Evolutionary conservation across 2,113 vertebrate species (phyloP), one percentile per base, ranked within the genome.

Genomic region (Benitochromis conjunctus): DNA sequence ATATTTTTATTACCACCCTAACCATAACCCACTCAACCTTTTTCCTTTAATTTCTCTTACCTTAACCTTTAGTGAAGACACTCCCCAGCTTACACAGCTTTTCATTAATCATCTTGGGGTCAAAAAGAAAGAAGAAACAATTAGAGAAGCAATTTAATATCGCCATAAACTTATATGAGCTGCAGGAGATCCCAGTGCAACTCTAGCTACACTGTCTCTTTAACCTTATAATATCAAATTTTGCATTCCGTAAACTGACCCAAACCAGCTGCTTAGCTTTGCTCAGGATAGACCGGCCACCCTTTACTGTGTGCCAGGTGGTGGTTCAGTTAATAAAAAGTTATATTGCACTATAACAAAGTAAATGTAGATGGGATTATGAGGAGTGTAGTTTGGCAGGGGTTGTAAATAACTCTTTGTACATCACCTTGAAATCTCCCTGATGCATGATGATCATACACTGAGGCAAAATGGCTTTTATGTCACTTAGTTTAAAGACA

Each of bases 361-460:
- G 56, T 9, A 54, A n/a, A 31, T 91, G 83, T 84, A 58, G 76
- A 83, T 64, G 80, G 66, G 88, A 38, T 29, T 21, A 48, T 53
- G 54, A 24, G 18, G n/a, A 71, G 41, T 66, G 14, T 80, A 62
- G 55, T 62, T 86, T 86, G 88, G 79, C 81, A 90, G 79, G 84
- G 19, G 19, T 18, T 53, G 34, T 43, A 58, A 79, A 88, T 58
- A 48, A 77, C 31, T 66, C 24, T 18, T 21, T 84, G 54, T 34
- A 34, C 41, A 24, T 31, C 21, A 29, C 74, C 60, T 80, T 18
- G 80, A 36, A 90, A 88, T 46, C 74, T 51, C 56, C 34, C 24
- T 64, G 58, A 54, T 29, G 10, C 1, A 1, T 31, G 16, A 19
- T 12, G 16, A 76, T 76, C 6, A 9, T 76, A 51, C 46, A 76